Evolutionary conservation across 2,888 invertebrate species (phyloP).

Genomic region (Ectemnius continuus): DNA sequence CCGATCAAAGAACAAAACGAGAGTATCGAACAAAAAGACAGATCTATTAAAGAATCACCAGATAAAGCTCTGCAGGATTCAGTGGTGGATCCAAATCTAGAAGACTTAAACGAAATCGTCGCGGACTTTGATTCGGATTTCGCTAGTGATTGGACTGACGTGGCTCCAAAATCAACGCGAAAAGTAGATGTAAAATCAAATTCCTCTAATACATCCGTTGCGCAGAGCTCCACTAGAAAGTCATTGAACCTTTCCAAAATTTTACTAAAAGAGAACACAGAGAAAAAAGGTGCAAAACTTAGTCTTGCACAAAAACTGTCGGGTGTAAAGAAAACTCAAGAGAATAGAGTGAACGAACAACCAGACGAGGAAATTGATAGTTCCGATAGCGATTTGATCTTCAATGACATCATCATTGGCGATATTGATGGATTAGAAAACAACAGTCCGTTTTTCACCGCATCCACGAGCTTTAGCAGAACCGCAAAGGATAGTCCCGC

Average conservation of each 20-base stretch:
- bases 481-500: not conserved
- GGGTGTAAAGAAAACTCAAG: conserved; percentile 8
- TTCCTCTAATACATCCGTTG: not conserved
- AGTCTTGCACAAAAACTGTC: conserved; percentile 35
- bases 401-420: not conserved
- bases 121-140: not conserved
- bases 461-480: conserved; percentile 25
- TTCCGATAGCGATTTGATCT: conserved; percentile 28
- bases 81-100: too few species aligned
- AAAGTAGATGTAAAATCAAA: not conserved
- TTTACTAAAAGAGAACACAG: not conserved
- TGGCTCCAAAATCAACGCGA: conserved; percentile 13
- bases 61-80: too few species aligned
- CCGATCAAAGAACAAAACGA: too few species aligned
- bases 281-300: not conserved
- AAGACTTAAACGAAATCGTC: not conserved
- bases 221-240: not conserved
- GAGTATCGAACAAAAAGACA: too few species aligned
- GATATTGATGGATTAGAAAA: not conserved
- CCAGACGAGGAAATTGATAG: conserved; percentile 1
- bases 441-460: conserved; percentile 13
- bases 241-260: not conserved
- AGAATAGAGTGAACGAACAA: not conserved
- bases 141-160: conserved; percentile 21
- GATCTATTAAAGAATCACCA: too few species aligned